Evolutionary conservation across 1,140 invertebrate genomes (phyloP), one percentile per base, ranked within the genome.

Genomic region (Mesaphorura yosii): DNA sequence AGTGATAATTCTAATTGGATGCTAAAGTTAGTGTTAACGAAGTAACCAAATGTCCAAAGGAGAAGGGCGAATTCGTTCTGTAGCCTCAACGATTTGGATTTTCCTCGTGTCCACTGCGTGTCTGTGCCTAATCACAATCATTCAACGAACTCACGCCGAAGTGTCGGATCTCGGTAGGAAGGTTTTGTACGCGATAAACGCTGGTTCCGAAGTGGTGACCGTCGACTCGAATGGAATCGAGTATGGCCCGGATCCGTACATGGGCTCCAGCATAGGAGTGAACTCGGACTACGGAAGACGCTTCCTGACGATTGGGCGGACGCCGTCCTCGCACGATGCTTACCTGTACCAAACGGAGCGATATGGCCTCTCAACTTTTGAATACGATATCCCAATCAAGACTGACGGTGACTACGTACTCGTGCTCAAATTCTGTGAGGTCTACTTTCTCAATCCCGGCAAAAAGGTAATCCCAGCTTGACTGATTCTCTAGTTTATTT

Each of bases 341-440:
- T 80, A 89, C 41, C 69, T 93, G 1, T 93, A 90, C 70, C 86
- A 90, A 65, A 92, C 87, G 0, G 87, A 91, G 64, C 72, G 88
- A 37, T 93, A 92, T 69, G 84, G 89, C 65, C 83, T 85, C 45
- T 81, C 77, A 53, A 88, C 84, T 0, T 93, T 93, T 71, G 87
- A 86, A 5, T 93, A 93, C 65, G 87, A 91, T 57, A 81, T 93
- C 62, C 86, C 86, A 2, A 76, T 88, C 3, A 76, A 76, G 48
- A 73, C 78, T 19, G 87, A 92, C 70, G 88, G 88, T 3, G 79
- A 88, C 47, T 93, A 90, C 71, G 86, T 90, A 10, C 72, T 93
- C 62, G 81, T 90, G 38, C 72, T 93, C 40, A 91, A 91, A 67
- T 92, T 93, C 67, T 86, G 82, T 66, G 88, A 93, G 71, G 88